Evolutionary conservation across 2,888 invertebrate species (phyloP), one percentile per base, ranked within the genome.

Genomic region (Phlogophora meticulosa): DNA sequence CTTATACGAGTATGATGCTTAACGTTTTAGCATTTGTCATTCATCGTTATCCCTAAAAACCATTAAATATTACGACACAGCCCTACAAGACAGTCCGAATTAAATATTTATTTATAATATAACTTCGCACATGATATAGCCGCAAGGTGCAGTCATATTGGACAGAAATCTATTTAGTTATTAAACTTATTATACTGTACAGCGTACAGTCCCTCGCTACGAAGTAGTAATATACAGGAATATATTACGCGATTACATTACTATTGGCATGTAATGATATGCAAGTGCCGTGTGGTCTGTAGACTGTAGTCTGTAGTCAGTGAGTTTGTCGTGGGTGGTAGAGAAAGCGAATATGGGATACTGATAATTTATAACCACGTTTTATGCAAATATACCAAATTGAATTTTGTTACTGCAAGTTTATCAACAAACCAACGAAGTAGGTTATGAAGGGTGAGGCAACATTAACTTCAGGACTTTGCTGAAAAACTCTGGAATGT

Each of bases 231-330:
- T 22, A 57, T 52, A 53, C 32, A 40, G 20, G 51, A 48, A 55
- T 67, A 53, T 74, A 62, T 69, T 17, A 40, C 24, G n/a, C 15
- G 56, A 61, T 52, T 52, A 52, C 51, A 69, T 62, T 53, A 74
- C 52, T 52, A 59, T 48, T 53, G 53, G 36, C 72, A 42, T 62
- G n/a, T 62, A 52, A 45, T 55, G 48, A 13, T 55, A 34, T 24
- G 24, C 53, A 34, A 20, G 22, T 43, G 53, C 13, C 48, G 63
- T 71, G 72, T 72, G 71, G 70, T 60, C 60, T 70, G 49, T 11
- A 51, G 59, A 42, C 13, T 49, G 60, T 11, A 51, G 59, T 49
- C 13, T 49, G 60, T 49, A 22, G 10, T 15, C 40, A 2, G 38
- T 13, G 56, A 4, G 52, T 3, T 1, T 40, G 42, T 43, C 36